These are phyloP conservation scores for Odontamblyopus lacepedii DNA, from an alignment of 2,797 vertebrate genomes.

Conservation along the genomic window DNA sequence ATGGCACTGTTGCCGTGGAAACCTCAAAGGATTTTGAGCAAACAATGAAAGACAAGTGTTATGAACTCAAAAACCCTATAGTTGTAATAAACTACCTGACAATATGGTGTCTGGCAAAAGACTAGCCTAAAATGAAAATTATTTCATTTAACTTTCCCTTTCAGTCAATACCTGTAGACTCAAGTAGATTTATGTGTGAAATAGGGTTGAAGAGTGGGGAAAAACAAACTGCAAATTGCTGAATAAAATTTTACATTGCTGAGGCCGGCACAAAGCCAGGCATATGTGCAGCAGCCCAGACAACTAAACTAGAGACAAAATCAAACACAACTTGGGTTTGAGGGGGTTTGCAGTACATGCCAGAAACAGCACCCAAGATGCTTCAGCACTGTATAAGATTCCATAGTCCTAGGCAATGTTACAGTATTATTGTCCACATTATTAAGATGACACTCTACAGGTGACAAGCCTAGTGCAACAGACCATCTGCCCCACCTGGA, in stretches of 20 bases:
- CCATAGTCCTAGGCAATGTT: background rate
- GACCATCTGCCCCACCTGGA: constrained; percentile 11
- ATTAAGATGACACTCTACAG: constrained; percentile 37
- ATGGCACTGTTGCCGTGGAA: constrained; percentile 60
- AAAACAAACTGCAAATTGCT: background rate
- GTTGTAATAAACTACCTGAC: constrained; percentile 12
- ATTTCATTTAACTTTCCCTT: background rate
- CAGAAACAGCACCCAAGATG: background rate
- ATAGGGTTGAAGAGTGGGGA: background rate
- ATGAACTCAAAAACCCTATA: constrained; percentile 14
- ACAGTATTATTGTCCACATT: constrained; percentile 40
- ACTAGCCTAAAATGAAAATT: background rate
- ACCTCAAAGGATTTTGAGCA: constrained; percentile 51
- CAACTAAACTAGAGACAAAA: no score
- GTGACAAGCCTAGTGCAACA: constrained; percentile 32
- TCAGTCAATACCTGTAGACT: background rate
- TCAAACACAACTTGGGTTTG: no score
- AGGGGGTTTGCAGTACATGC: background rate
- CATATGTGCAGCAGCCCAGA: no score
- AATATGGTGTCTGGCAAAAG: background rate
- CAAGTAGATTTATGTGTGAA: background rate
- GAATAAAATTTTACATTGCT: background rate
- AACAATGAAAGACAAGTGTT: constrained; percentile 20
- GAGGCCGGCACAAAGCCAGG: background rate
- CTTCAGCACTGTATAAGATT: constrained; percentile 9